Evolutionary conservation across 2,888 invertebrate genomes (phyloP).

Genomic region (Parnassius glacialis): DNA sequence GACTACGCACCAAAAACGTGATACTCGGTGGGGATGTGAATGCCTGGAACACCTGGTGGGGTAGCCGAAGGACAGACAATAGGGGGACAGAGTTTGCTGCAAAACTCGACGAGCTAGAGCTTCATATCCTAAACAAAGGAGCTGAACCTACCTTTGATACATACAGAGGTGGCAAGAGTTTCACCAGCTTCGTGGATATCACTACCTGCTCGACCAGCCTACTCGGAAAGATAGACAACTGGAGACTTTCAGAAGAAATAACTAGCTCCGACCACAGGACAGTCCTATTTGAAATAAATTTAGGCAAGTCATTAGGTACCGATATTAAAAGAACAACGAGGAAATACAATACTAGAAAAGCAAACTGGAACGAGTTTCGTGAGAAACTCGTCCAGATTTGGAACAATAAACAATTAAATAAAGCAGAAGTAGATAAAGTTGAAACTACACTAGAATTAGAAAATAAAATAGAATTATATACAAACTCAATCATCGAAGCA

Average conservation of each 20-base stretch:
- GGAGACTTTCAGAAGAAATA: not conserved
- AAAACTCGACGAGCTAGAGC: not conserved
- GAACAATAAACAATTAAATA: no score
- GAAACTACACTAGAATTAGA: no score
- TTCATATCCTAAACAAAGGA: not conserved
- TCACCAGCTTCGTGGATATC: not conserved
- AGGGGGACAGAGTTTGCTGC: not conserved
- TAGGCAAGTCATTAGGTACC: not conserved
- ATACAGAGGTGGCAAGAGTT: not conserved
- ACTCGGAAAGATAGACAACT: not conserved
- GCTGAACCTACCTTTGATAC: not conserved
- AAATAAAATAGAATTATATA: no score
- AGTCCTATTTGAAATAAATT: no score
- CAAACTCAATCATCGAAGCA: no score
- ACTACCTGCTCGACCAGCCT: not conserved
- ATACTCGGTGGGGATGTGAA: no score
- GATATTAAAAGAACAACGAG: constrained; percentile 1
- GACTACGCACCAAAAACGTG: no score
- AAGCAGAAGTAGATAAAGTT: no score
- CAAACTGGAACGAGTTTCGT: no score
- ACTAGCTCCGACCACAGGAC: not conserved
- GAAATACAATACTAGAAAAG: not conserved
- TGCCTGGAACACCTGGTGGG: no score
- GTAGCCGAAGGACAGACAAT: not conserved
- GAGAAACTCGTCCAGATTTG: no score